Evolutionary conservation across 2,797 vertebrate genomes (phyloP), one percentile per base, ranked within the genome.

Genomic region (Microtus agrestis): DNA sequence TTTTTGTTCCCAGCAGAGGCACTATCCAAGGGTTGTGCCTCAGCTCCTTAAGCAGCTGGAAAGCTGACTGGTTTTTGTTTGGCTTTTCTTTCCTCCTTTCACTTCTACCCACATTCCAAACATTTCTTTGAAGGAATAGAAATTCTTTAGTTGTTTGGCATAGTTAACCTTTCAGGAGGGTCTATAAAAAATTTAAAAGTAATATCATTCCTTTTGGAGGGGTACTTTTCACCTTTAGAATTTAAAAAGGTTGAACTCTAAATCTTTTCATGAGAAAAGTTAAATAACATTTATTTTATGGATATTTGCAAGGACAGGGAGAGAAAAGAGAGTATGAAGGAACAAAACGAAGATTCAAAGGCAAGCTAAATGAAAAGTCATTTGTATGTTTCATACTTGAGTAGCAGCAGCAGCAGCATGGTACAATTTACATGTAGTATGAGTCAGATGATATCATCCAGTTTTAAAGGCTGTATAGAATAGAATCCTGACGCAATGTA

Each of bases 401-500:
- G 40, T 14, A 29, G 59, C 23, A 87, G 56, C 43, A 92, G 48
- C 67, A 67, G 29, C 67, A 67, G 29, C 34, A 25, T 7, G 61
- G 29, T 27, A 8, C n/a, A 79, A 46, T 71, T 77, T 86, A 76
- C 51, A 71, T 17, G 51, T 5, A 48, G 37, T 12, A 1, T 46
- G 63, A 43, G 76, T 92, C 61, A 93, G 69, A 91, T 82, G 88
- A 96, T 51, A 79, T 92, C 93, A 92, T 61, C 40, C 25, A 56
- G n/a, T 77, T 89, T 91, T 71, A 89, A 94, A 96, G 95, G n/a
- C 59, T 71, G 59, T 29, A 48, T 23, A 56, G 89, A 96, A 82
- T 63, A 89, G 84, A 93, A 93, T 63, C 82, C 37, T 61, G 65
- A 82, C 91, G 40, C n/a, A 91, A 88, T 61, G 37, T 73, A 63